Percentiles rank a stretch among this genome's conserved stretches.
Conservation (phyloP, 2,113 vertebrate genomes). For the Macrotus californicus region DNA sequence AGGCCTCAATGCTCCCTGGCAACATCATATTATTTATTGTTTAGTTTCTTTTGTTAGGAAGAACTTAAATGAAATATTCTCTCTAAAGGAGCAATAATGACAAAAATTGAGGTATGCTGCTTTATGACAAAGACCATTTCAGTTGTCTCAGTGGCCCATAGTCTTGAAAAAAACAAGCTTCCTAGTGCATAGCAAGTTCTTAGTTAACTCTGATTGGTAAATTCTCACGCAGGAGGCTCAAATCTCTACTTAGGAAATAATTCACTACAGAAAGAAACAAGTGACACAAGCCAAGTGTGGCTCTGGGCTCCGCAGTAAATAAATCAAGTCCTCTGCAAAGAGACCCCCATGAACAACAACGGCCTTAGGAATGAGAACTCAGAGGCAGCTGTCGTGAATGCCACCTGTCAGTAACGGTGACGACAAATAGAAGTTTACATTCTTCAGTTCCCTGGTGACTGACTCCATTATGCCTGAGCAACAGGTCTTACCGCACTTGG, state of each 20-base stretch:
- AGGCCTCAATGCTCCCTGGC: background rate
- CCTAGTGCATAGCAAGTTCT: background rate
- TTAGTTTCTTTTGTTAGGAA: background rate
- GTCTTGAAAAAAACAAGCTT: background rate
- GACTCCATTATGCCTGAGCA: background rate
- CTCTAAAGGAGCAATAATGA: background rate
- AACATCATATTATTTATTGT: background rate
- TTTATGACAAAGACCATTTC: background rate
- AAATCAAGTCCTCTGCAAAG: background rate
- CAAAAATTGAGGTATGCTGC: background rate
- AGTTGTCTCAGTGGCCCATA: background rate
- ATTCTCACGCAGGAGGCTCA: background rate
- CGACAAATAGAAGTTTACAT: background rate
- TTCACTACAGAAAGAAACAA: background rate
- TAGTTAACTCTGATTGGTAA: background rate
- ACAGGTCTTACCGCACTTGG: background rate
- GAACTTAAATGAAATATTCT: background rate
- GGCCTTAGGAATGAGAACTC: background rate
- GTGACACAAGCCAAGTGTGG: background rate
- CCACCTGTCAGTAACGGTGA: background rate
- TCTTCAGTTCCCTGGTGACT: background rate
- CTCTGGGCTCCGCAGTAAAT: background rate
- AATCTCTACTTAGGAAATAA: background rate
- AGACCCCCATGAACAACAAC: rapidly evolving
- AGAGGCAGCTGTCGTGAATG: background rate